Conservation (phyloP, 2,113 vertebrate genomes). For the Oncorhynchus tshawytscha region DNA sequence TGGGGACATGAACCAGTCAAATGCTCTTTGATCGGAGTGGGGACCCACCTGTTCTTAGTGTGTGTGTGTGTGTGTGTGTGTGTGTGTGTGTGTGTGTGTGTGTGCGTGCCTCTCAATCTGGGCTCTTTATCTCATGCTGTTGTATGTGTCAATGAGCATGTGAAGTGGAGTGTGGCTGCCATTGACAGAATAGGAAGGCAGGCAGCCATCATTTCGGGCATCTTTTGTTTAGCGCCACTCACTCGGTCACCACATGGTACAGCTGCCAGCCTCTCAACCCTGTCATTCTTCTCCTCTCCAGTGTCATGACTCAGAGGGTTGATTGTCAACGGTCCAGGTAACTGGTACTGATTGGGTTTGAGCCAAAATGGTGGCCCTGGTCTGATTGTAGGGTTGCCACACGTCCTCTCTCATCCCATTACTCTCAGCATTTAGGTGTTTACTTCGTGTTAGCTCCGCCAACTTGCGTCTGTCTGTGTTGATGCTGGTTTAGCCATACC, state of each 20-base stretch:
- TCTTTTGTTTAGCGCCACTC: constrained; percentile 7
- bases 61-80: no score
- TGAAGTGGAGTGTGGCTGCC: constrained; percentile 16
- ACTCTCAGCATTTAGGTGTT: no score
- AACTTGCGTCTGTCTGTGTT: no score
- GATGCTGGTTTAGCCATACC: no score
- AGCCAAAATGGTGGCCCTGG: not conserved
- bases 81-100: no score
- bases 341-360: constrained; percentile 17
- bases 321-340: constrained; percentile 26
- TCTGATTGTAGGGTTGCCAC: not conserved
- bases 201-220: constrained; percentile 20
- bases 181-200: constrained; percentile 5
- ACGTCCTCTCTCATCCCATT: not conserved
- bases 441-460: no score
- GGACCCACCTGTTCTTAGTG: not conserved
- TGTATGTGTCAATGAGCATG: constrained; percentile 25
- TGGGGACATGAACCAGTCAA: not conserved
- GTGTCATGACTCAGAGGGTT: not conserved
- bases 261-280: constrained; percentile 30
- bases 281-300: not conserved
- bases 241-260: not conserved
- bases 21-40: not conserved
- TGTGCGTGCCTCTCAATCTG: not conserved
- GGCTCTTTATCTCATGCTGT: constrained; percentile 13